These are phyloP conservation scores for Ursus arctos DNA, from an alignment of 2,113 vertebrate species.

Conservation along the genomic window DNA sequence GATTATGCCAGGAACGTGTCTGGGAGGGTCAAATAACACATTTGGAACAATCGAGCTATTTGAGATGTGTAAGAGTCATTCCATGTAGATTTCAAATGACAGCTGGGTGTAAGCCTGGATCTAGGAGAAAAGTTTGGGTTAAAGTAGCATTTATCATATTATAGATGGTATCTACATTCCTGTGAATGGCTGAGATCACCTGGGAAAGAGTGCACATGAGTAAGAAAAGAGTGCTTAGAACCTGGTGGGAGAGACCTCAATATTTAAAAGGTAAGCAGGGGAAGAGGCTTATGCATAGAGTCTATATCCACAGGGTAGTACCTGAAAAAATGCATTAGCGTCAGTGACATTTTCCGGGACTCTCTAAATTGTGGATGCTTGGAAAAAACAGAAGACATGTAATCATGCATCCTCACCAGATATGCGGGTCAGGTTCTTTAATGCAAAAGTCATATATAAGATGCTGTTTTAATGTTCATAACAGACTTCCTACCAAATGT, in stretches of 20 bases:
- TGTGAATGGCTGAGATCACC: neutral
- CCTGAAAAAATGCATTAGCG: neutral
- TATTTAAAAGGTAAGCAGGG: slow-evolving; percentile 11
- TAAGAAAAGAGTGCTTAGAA: neutral
- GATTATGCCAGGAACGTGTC: neutral
- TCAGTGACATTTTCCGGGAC: neutral
- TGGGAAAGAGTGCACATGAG: neutral
- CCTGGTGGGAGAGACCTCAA: neutral
- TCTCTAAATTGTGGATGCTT: neutral
- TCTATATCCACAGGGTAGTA: neutral
- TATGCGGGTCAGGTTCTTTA: neutral
- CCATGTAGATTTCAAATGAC: neutral
- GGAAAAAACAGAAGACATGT: neutral
- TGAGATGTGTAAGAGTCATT: neutral
- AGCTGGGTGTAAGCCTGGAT: neutral
- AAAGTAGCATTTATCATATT: neutral
- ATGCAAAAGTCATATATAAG: neutral
- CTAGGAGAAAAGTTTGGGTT: neutral
- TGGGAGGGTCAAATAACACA: neutral
- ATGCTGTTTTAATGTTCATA: neutral
- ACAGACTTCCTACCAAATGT: slow-evolving; percentile 22
- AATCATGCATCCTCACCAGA: neutral
- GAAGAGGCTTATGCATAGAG: neutral
- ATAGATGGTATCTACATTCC: neutral
- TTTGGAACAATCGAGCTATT: neutral